Base-by-base conservation (phyloP, 2,888 invertebrate genomes). In the Anthoptus insignis region DNA sequence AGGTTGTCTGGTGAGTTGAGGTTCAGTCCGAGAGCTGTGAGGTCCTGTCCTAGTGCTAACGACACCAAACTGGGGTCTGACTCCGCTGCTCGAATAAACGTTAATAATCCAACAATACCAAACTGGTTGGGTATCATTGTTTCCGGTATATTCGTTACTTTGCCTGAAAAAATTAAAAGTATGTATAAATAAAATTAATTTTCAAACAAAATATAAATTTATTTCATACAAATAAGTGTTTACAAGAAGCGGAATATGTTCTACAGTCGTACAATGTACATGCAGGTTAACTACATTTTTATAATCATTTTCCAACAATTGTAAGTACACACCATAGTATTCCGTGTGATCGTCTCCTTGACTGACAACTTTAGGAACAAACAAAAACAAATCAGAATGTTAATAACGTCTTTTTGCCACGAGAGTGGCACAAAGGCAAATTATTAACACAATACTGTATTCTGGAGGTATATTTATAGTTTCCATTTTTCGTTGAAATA, bases 71-170 rank as follows among this genome's bases (percentile, higher is more conserved):
- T 98, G 60, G 98, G 99, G 93, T 99, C 99, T 65, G 98, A 97
- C 93, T 99, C 99, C 70, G 99, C 99, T 72, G 99, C 99, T 84
- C 99, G 95, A 78, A 99, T 99, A 93, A 99, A 99, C 76, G 99
- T 99, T 89, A 99, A 94, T 78, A 99, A 95, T 53, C 99, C 99
- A 75, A 99, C 99, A 94, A 99, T 99, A 79, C 99, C 99, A 90
- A 99, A 99, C 94, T 99, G 99, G 94, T 99, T 99, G 79, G 97
- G 98, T 74, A 99, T 98, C 99, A 99, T 99, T 84, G 98, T 98
- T 76, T 97, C 96, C 70, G 99, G 99, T 94, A 99, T 99, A 94
- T 99, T 99, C 87, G 99, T 98, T 82, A 99, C 99, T 94, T 98
- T 97, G 80, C 98, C 98, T 98, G 72, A 7, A 86, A 50, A 90